Evolutionary conservation across 1,140 invertebrate genomes (phyloP).

Genomic region (Anastrepha ludens): DNA sequence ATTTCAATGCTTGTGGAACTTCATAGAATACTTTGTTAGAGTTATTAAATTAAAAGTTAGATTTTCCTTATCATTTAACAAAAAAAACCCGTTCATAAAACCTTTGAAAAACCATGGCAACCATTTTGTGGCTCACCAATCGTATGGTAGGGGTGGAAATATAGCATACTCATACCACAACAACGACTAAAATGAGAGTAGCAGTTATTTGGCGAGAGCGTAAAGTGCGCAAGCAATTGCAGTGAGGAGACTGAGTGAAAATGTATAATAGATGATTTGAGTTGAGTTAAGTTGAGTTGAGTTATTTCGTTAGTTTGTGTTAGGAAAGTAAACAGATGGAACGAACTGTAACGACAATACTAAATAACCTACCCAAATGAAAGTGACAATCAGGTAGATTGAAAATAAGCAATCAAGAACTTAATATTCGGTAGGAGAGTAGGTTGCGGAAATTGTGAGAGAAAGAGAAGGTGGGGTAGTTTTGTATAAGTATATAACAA

Average conservation of each 20-base stretch:
- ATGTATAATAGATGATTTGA: neutral
- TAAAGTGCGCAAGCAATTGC: neutral
- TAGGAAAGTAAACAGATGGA: neutral
- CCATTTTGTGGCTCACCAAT: too few relatives aligned
- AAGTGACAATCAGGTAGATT: slow-evolving; percentile 2
- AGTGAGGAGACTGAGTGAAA: neutral
- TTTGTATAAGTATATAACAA: too few relatives aligned
- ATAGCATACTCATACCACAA: neutral
- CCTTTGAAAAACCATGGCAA: too few relatives aligned
- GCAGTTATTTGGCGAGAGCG: neutral
- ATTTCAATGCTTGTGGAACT: too few relatives aligned
- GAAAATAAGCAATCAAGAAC: neutral
- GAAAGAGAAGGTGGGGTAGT: neutral
- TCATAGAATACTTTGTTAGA: too few relatives aligned
- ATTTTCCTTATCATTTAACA: too few relatives aligned
- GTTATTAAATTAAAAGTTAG: too few relatives aligned
- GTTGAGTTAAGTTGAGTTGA: neutral
- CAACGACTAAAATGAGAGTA: neutral
- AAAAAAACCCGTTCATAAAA: too few relatives aligned
- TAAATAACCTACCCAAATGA: neutral
- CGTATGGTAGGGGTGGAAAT: too few relatives aligned
- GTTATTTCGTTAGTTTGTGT: neutral
- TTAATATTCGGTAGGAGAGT: neutral
- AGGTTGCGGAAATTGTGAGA: neutral
- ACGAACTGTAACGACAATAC: neutral